Evolutionary conservation across 2,113 vertebrate species (phyloP).

Genomic region (Hystrix brachyura): DNA sequence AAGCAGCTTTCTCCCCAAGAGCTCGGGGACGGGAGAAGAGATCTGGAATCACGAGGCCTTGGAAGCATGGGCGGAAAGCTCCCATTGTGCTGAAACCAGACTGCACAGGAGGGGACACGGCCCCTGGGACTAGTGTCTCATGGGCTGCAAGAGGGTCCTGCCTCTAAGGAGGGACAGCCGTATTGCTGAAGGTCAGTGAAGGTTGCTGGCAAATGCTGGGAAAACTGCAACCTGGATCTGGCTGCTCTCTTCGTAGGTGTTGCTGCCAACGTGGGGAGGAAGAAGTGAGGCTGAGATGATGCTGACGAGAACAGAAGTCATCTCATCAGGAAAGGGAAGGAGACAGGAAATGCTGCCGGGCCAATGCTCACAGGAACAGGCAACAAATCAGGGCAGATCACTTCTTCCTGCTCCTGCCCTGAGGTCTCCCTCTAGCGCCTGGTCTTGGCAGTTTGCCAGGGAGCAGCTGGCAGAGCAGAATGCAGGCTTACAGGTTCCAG

Average conservation of each 20-base stretch:
- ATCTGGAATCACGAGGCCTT: background rate
- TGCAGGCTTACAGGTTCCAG: background rate
- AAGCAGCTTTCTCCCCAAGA: background rate
- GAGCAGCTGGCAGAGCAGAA: slow-evolving; percentile 42
- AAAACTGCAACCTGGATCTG: background rate
- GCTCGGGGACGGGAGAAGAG: background rate
- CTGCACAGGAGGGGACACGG: accelerated
- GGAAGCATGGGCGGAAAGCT: background rate
- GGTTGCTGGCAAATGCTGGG: background rate
- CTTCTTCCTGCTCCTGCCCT: too few species aligned
- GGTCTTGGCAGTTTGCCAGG: background rate
- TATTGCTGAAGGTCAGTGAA: background rate
- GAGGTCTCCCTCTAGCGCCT: background rate
- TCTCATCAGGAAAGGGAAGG: background rate
- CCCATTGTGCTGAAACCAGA: background rate
- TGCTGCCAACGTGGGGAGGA: background rate
- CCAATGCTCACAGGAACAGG: background rate
- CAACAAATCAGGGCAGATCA: background rate
- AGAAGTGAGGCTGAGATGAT: background rate
- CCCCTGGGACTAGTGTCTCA: background rate
- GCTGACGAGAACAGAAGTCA: background rate
- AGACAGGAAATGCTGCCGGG: background rate
- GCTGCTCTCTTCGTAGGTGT: background rate
- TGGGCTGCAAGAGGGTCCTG: background rate
- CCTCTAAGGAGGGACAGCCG: background rate